Conservation (phyloP, 2,113 vertebrate species). For the Camelus bactrianus region DNA sequence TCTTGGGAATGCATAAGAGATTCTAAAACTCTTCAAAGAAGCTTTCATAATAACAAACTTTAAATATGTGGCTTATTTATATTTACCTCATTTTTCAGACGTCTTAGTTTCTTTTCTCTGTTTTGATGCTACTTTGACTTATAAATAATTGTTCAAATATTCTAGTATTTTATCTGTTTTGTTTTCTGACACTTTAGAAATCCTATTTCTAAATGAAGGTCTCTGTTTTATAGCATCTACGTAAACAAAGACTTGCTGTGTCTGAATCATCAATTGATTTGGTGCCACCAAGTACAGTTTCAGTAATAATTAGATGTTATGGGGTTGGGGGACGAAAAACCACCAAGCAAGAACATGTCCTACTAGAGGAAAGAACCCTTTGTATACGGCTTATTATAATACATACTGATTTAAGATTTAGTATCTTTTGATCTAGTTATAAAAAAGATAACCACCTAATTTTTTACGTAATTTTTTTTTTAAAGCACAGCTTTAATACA, state of each 20-base stretch:
- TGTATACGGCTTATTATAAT: not conserved
- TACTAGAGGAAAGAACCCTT: not conserved
- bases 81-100: not conserved
- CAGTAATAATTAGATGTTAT: not conserved
- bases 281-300: not conserved
- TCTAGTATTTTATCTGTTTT: slow-evolving; percentile 25
- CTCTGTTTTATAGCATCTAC: not conserved
- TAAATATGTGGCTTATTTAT: slow-evolving; percentile 12
- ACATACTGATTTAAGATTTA: not conserved
- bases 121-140: slow-evolving; percentile 43
- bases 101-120: not conserved
- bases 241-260: slow-evolving; percentile 30
- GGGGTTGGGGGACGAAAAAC: not conserved
- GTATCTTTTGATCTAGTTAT: not conserved
- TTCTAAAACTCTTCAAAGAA: slow-evolving; percentile 20
- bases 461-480: slow-evolving; percentile 28
- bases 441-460: not conserved
- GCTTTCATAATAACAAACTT: slow-evolving; percentile 36
- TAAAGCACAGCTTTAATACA: not conserved
- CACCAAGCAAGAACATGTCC: not conserved
- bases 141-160: slow-evolving; percentile 54
- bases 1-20: slow-evolving; percentile 1
- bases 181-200: slow-evolving; percentile 54
- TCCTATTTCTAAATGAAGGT: not conserved
- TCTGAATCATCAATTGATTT: not conserved